phyloP scores from a whole-genome alignment of 2,113 vertebrate species.

The Quiscalus mexicanus region DNA sequence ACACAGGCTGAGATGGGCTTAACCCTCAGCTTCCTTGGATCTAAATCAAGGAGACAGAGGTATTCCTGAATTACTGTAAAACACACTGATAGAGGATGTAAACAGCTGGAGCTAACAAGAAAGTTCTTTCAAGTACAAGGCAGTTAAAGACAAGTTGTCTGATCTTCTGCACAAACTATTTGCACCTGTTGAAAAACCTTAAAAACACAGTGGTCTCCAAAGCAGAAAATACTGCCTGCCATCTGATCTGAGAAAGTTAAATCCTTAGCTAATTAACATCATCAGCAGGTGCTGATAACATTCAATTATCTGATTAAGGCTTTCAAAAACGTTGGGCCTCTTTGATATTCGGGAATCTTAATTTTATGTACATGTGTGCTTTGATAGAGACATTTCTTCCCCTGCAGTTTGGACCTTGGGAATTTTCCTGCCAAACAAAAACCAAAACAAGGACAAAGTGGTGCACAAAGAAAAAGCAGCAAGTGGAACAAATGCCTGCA shows the following conservation, averaged over 20 bases:
- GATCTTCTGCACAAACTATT: not conserved
- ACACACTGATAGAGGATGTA: not conserved
- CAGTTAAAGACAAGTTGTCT: not conserved
- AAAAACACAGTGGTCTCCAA: not conserved
- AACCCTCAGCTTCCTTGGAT: not conserved
- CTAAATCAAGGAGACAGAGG: not conserved
- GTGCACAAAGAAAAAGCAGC: not conserved
- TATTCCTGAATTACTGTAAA: not conserved
- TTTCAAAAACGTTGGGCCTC: not conserved
- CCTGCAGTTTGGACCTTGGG: not conserved
- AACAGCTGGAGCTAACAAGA: not conserved
- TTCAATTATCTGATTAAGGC: slow-evolving; percentile 27
- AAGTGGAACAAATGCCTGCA: not conserved
- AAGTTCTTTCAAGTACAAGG: not conserved
- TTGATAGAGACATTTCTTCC: not conserved
- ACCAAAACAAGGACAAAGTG: not conserved
- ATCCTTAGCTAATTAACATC: slow-evolving; percentile 30
- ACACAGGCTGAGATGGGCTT: not conserved
- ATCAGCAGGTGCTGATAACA: slow-evolving; percentile 22
- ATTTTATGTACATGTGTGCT: not conserved
- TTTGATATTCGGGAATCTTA: not conserved
- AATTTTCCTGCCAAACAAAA: not conserved
- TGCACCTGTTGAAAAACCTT: not conserved
- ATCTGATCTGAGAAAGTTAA: not conserved
- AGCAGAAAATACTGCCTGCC: not conserved